Evolutionary conservation across 1,140 invertebrate genomes (phyloP).

Genomic region (Lepidotrigona ventralis): DNA sequence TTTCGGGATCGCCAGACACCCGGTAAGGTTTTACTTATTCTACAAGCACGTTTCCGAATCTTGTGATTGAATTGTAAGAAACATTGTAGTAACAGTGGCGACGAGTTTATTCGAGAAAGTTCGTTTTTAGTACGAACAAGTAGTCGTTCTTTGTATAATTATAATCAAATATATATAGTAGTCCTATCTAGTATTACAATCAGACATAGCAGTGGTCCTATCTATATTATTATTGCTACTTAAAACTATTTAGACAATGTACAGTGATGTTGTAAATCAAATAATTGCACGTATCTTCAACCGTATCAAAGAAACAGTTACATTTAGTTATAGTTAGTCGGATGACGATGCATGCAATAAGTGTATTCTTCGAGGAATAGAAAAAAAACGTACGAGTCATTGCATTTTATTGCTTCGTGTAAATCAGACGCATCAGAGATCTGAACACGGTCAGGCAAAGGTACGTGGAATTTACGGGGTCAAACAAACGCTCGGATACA

Average conservation of each 20-base stretch:
- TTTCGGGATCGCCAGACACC: constrained; percentile 52
- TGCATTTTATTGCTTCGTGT: constrained; percentile 13
- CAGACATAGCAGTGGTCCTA: background rate
- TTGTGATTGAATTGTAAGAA: background rate
- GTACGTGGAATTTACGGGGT: constrained; percentile 2
- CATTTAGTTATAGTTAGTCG: too few relatives aligned
- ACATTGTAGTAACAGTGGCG: background rate
- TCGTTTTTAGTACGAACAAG: background rate
- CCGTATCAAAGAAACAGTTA: background rate
- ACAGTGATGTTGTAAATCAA: background rate
- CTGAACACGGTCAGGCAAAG: constrained; percentile 1
- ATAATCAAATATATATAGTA: too few relatives aligned
- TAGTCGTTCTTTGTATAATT: background rate
- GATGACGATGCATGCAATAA: background rate
- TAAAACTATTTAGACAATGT: background rate
- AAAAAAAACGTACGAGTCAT: background rate
- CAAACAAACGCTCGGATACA: background rate
- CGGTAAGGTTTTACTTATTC: constrained; percentile 50
- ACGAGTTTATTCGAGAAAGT: background rate
- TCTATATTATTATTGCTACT: background rate
- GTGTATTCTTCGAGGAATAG: background rate
- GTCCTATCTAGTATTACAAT: background rate
- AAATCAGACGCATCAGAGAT: constrained; percentile 19
- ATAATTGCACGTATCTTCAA: background rate
- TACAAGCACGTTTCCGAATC: background rate